phyloP scores from a whole-genome alignment of 2,113 vertebrate genomes.

The Vireo altiloquus region DNA sequence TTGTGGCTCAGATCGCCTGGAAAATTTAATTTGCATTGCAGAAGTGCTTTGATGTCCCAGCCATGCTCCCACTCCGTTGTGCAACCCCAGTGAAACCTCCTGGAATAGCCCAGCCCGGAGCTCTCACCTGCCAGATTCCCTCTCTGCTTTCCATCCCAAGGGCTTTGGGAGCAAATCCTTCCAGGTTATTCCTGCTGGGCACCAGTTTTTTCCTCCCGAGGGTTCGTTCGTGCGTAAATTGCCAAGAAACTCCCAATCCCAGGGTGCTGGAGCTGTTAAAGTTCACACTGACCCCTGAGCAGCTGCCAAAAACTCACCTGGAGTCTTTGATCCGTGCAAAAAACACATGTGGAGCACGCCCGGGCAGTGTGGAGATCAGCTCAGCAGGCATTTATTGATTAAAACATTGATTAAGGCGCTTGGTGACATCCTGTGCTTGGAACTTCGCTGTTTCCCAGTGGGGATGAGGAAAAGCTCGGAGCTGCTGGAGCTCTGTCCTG shows the following conservation, averaged over 20 bases:
- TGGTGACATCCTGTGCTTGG: not conserved
- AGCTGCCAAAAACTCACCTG: not conserved
- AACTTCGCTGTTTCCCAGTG: not conserved
- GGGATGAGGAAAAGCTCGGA: fast-evolving
- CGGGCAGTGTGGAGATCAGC: not conserved
- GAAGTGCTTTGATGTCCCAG: not conserved
- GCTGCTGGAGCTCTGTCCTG: not conserved
- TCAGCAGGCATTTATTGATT: not conserved
- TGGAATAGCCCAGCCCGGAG: not conserved
- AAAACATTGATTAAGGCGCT: not conserved
- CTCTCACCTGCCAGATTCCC: not conserved
- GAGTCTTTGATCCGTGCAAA: not conserved
- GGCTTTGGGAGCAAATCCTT: not conserved
- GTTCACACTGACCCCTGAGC: not conserved
- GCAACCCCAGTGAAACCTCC: not conserved
- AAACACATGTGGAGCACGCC: fast-evolving
- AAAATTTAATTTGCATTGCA: not conserved
- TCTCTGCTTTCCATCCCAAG: not conserved
- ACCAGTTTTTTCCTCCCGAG: not conserved
- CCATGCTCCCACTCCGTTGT: not conserved
- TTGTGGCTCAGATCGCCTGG: not conserved
- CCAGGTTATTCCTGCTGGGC: not conserved
- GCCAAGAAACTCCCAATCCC: not conserved
- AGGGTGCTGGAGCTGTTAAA: fast-evolving
- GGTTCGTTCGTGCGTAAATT: fast-evolving